Conservation (phyloP, 2,113 vertebrate genomes). For the Tautogolabrus adspersus region DNA sequence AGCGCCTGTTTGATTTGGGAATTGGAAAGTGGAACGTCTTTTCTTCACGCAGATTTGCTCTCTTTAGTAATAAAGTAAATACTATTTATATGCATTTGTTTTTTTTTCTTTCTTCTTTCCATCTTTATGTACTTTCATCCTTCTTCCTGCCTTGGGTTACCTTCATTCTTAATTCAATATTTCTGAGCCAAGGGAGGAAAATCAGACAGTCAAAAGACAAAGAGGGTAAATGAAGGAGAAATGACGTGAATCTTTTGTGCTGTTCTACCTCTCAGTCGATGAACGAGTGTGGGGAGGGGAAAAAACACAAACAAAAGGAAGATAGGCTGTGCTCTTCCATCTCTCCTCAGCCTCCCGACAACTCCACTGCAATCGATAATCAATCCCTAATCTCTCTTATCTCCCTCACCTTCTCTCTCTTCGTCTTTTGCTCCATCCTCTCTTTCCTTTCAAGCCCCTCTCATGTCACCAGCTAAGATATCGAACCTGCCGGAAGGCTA, state of each 20-base stretch:
- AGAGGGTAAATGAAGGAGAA: constrained; percentile 67
- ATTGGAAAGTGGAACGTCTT: constrained; percentile 75
- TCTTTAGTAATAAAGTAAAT: constrained; percentile 56
- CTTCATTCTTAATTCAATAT: constrained; percentile 40
- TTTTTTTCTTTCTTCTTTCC: background rate
- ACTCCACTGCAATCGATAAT: constrained; percentile 72
- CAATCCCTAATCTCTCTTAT: constrained; percentile 74
- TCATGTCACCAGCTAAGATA: constrained; percentile 42
- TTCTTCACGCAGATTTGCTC: constrained; percentile 59
- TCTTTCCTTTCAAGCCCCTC: constrained; percentile 39
- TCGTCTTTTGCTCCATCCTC: constrained; percentile 16
- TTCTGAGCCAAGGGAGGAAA: constrained; percentile 27
- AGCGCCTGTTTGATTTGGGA: constrained; percentile 84
- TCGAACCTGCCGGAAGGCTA: constrained; percentile 39
- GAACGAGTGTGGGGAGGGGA: background rate
- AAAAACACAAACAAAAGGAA: constrained; percentile 61
- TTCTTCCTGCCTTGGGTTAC: constrained; percentile 1
- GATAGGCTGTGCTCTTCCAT: constrained; percentile 61
- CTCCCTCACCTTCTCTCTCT: constrained; percentile 42
- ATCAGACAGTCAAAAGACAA: constrained; percentile 34
- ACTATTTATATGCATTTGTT: background rate
- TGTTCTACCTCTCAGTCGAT: constrained; percentile 50
- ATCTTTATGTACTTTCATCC: constrained; percentile 12
- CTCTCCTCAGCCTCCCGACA: constrained; percentile 53
- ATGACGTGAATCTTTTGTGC: constrained; percentile 33